Evolutionary conservation across 2,797 vertebrate species (phyloP).

Genomic region (Pangasius mekongensis): DNA sequence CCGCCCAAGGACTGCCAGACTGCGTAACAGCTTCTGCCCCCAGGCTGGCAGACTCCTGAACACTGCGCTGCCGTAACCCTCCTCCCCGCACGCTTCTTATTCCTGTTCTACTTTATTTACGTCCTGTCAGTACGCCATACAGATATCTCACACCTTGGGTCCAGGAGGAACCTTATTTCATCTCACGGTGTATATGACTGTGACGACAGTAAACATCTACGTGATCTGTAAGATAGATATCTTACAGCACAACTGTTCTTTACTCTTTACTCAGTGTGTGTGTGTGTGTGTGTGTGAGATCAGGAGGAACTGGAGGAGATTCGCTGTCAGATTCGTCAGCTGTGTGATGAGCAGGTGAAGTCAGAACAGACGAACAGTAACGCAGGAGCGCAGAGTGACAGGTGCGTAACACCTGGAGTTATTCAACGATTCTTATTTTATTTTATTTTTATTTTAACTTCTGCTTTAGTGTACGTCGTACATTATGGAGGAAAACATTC

Average conservation of each 20-base stretch:
- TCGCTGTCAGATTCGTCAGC: constrained; percentile 71
- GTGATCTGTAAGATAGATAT: not conserved
- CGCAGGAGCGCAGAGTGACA: constrained; percentile 58
- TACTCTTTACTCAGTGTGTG: not conserved
- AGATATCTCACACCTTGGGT: too few relatives aligned
- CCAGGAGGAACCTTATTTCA: not conserved
- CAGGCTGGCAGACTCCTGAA: not conserved
- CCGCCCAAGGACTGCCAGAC: not conserved
- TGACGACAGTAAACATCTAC: not conserved
- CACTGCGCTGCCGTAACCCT: not conserved
- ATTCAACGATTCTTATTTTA: too few relatives aligned
- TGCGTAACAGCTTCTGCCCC: not conserved
- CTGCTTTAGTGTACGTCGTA: not conserved
- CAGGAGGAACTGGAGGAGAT: constrained; percentile 78
- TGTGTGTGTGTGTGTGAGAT: not conserved
- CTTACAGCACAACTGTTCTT: not conserved
- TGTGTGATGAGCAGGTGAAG: constrained; percentile 67
- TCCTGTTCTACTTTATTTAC: not conserved
- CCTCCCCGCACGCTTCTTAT: not conserved
- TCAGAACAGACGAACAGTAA: constrained; percentile 38
- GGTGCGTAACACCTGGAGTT: constrained; percentile 41
- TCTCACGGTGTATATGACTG: not conserved
- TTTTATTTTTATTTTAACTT: not conserved
- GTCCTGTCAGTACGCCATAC: not conserved
- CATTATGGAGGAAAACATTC: not conserved